A percentile compares a stretch with the other conserved stretches of the same genome.
Evolutionary conservation across 2,888 invertebrate species (phyloP).

Genomic region (Panopea generosa): DNA sequence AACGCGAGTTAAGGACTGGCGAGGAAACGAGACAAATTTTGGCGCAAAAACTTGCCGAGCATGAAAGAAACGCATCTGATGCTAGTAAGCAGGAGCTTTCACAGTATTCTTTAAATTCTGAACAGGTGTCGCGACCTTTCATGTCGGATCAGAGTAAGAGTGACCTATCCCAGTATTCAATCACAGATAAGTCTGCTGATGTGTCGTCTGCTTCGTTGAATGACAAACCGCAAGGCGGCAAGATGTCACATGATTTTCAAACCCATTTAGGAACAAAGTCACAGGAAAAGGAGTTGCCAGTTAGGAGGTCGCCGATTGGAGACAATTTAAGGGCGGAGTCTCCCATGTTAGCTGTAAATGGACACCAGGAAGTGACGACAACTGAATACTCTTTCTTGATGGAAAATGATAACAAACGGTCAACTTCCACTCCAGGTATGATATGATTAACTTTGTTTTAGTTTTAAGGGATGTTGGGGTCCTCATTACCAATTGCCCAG

Average conservation of each 20-base stretch:
- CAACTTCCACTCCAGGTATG: conserved; percentile 63
- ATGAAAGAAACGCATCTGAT: conserved; percentile 17
- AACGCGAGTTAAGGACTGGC: conserved; percentile 45
- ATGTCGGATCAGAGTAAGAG: conserved; percentile 40
- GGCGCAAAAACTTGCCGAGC: conserved; percentile 40
- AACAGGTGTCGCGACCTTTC: conserved; percentile 42
- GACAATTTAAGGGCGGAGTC: conserved; percentile 41
- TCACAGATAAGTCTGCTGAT: conserved; percentile 55
- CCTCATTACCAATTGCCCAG: too few relatives aligned
- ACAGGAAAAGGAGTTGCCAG: conserved; percentile 48
- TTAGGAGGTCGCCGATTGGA: conserved; percentile 62
- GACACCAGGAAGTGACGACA: conserved; percentile 34
- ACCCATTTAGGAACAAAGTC: conserved; percentile 54
- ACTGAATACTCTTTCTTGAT: conserved; percentile 57
- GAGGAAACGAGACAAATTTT: conserved; percentile 48
- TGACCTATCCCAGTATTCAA: conserved; percentile 63
- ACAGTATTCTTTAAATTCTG: conserved; percentile 29
- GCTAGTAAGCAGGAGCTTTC: conserved; percentile 15
- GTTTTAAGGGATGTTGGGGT: too few relatives aligned
- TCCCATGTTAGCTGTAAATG: conserved; percentile 11
- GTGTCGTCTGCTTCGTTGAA: conserved; percentile 30
- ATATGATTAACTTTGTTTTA: too few relatives aligned
- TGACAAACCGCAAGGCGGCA: conserved; percentile 21
- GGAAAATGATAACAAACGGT: conserved; percentile 42
- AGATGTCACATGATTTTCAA: conserved; percentile 28